Evolutionary conservation across 2,113 vertebrate genomes (phyloP), one percentile per base, ranked within the genome.

Genomic region (Amblyornis subalaris): DNA sequence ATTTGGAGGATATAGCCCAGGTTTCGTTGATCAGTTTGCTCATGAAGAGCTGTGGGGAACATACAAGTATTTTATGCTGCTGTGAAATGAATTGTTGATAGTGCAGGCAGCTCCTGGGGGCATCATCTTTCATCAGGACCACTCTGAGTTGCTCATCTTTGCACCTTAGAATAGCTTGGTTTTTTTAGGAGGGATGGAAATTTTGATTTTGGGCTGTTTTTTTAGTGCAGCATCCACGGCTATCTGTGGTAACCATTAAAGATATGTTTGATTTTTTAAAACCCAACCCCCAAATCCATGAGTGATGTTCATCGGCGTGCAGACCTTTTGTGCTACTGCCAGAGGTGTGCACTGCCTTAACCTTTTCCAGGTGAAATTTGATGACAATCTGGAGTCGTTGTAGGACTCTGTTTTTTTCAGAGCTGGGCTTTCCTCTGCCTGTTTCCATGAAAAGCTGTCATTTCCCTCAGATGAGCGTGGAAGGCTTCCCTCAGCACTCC

Each of bases 61-160:
- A 38, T 38, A 38, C 8, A 38, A 38, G 36, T 38, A 38, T 38
- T 38, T 55, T 8, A 5, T 44, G 19, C 35, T 67, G 62, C 35
- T 47, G 3, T 21, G 33, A 19, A 35, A 17, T 47, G 8, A 65
- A 6, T 23, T 1, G 0, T 1, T 28, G 5, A 8, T 11, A 6
- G 36, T 19, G n/a, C 64, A 53, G 50, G 50, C 18, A 29, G 82
- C 33, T 86, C 54, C 81, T 45, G 33, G 51, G 45, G 38, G 5
- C 11, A 18, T 12, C 10, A 14, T 12, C 14, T 51, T 53, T 12
- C 22, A 38, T 23, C 44, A 71, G 38, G 47, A 13, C 25, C 35
- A 12, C 13, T 25, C 12, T 0, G 3, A 50, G 14, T 18, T 22
- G 9, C 33, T 55, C 29, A 7, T 12, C 21, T 40, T n/a, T 70